Conservation (phyloP, 2,113 vertebrate genomes). For the Dasyprocta punctata region DNA sequence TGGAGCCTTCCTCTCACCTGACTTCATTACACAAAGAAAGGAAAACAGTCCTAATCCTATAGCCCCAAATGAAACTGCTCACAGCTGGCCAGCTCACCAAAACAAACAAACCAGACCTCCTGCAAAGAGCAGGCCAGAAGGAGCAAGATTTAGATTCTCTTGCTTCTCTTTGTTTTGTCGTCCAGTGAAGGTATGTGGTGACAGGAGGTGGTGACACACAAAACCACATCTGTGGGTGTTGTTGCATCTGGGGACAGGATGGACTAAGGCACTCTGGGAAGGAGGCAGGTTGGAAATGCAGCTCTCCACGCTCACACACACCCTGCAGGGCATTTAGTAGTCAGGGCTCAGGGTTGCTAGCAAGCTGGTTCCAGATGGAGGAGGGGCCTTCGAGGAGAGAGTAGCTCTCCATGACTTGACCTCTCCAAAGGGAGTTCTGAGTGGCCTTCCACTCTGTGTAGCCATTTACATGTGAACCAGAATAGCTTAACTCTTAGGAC, state of each 20-base stretch:
- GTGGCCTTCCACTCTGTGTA: neutral
- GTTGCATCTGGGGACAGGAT: neutral
- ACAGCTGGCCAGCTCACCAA: conserved; percentile 61
- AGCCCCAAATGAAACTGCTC: conserved; percentile 46
- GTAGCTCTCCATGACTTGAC: neutral
- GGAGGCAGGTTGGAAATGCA: neutral
- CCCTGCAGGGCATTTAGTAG: neutral
- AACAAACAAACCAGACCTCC: conserved; percentile 48
- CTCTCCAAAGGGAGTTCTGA: neutral
- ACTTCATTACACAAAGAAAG: conserved; percentile 27
- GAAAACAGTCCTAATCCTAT: conserved; percentile 41
- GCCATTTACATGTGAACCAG: neutral
- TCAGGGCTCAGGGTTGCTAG: neutral
- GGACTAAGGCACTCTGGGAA: neutral
- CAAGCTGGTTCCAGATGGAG: neutral
- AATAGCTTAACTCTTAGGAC: neutral
- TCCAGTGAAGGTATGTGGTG: neutral
- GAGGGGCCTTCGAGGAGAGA: neutral
- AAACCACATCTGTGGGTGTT: conserved; percentile 27
- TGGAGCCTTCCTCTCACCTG: neutral
- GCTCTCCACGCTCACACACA: neutral
- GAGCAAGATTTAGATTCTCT: neutral
- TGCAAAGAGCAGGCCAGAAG: neutral
- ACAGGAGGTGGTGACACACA: neutral
- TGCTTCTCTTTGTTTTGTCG: conserved; percentile 16